Evolutionary conservation across 2,797 vertebrate species (phyloP).

Genomic region (Vultur gryphus): DNA sequence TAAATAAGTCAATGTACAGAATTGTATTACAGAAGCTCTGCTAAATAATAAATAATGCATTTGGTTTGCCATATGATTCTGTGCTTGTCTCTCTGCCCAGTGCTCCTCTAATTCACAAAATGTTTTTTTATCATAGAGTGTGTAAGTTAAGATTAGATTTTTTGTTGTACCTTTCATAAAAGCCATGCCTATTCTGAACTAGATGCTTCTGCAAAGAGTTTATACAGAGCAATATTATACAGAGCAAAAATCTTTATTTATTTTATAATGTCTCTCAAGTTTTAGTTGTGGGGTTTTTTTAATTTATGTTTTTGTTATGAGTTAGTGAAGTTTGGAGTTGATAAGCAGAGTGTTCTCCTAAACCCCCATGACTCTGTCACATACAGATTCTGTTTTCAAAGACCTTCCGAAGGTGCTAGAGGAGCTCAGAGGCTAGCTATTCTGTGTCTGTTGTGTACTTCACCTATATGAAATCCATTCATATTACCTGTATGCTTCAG

Average conservation of each 20-base stretch:
- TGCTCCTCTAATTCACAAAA: neutral
- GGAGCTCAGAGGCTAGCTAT: neutral
- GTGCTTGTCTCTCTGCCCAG: neutral
- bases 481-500: neutral
- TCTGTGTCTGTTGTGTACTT: neutral
- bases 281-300: neutral
- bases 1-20: slow-evolving; percentile 33
- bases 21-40: slow-evolving; percentile 23
- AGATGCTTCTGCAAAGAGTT: neutral
- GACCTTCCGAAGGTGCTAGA: neutral
- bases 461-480: neutral
- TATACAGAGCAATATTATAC: neutral
- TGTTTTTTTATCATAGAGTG: neutral
- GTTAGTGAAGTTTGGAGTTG: neutral
- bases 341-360: neutral
- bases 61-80: neutral
- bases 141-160: neutral
- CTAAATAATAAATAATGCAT: slow-evolving; percentile 50
- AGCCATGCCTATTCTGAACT: neutral
- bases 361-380: neutral
- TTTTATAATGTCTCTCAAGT: neutral
- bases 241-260: neutral
- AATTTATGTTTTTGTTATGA: neutral
- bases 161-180: neutral
- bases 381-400: neutral